Evolutionary conservation across 1,140 invertebrate genomes (phyloP).

Genomic region (Muscidifurax raptorellus): DNA sequence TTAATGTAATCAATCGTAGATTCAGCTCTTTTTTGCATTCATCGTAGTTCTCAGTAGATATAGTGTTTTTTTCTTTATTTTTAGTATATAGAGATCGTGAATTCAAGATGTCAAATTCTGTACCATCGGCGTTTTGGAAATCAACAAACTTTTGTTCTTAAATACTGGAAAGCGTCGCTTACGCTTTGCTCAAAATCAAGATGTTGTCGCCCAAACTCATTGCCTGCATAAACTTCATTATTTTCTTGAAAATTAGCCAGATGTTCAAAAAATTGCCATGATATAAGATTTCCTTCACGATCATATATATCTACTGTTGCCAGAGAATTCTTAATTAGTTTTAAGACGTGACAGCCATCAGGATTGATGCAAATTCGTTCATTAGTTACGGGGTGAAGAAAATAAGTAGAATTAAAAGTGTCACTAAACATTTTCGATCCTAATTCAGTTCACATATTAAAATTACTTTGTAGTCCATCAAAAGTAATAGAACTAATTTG

Average conservation of each 20-base stretch:
- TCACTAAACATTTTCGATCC: slow-evolving; percentile 48
- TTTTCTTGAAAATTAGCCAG: slow-evolving; percentile 53
- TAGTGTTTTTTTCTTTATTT: slow-evolving; percentile 28
- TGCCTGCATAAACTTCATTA: slow-evolving; percentile 51
- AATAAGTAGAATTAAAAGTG: slow-evolving; percentile 47
- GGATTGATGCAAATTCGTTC: slow-evolving; percentile 54
- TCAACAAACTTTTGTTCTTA: slow-evolving; percentile 45
- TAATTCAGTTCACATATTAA: slow-evolving; percentile 47
- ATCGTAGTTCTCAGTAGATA: neutral
- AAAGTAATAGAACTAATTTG: slow-evolving; percentile 51
- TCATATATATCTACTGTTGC: slow-evolving; percentile 41
- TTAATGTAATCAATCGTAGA: neutral
- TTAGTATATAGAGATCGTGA: slow-evolving; percentile 52
- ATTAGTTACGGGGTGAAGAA: slow-evolving; percentile 49
- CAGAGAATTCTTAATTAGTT: slow-evolving; percentile 56
- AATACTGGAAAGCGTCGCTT: slow-evolving; percentile 53
- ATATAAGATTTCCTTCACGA: slow-evolving; percentile 47
- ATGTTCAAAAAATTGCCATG: slow-evolving; percentile 56
- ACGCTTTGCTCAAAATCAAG: slow-evolving; percentile 55
- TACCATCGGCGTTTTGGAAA: slow-evolving; percentile 56
- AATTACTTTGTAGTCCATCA: slow-evolving; percentile 49
- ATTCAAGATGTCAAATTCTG: slow-evolving; percentile 64
- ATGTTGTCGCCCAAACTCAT: slow-evolving; percentile 41
- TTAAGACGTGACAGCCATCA: slow-evolving; percentile 58
- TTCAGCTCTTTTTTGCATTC: slow-evolving; percentile 12